Base-by-base conservation (phyloP, 2,797 vertebrate species). In the Synanceia verrucosa region DNA sequence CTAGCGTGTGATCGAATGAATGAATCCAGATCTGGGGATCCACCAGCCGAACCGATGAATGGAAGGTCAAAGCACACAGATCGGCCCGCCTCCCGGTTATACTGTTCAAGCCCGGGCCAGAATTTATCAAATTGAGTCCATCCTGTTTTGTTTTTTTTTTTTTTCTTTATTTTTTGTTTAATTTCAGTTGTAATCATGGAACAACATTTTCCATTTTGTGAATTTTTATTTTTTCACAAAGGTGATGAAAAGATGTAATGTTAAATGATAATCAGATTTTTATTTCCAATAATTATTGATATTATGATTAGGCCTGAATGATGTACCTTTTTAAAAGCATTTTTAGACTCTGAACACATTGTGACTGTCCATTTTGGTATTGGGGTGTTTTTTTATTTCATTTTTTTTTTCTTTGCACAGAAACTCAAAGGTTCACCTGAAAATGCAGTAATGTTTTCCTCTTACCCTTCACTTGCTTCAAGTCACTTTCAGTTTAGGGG, bases 21-120 rank as follows among this genome's bases (percentile, higher is more conserved):
- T 86, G 87, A 91, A 89, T 89, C 81, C 85, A 91, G 87, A 91
- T 91, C 85, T 90, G 87, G 90, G 91, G 88, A 93, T 92, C 93
- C 93, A 94, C 93, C 93, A 95, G 93, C 93, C 84, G 92, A 93
- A 93, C 93, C 89, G 88, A 89, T 88, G 92, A 93, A 91, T 84
- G 91, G 86, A 92, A 93, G 91, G 92, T 93, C 89, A 94, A 94
- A 94, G 94, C 94, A 95, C 94, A 95, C 89, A 88, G 89, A 91
- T 67, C 79, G 90, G 92, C 89, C 92, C 87, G 71, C 86, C 84
- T 89, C 81, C 88, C 85, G 86, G 89, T 91, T 92, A 82, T 71
- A 90, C 90, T 89, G 89, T 88, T 83, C 88, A 89, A 91, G 82
- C 89, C 86, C 67, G 83, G 90, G 92, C 89, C 89, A 85, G 70